Conservation (phyloP, 2,888 invertebrate genomes). For the Pyrrhia umbra region DNA sequence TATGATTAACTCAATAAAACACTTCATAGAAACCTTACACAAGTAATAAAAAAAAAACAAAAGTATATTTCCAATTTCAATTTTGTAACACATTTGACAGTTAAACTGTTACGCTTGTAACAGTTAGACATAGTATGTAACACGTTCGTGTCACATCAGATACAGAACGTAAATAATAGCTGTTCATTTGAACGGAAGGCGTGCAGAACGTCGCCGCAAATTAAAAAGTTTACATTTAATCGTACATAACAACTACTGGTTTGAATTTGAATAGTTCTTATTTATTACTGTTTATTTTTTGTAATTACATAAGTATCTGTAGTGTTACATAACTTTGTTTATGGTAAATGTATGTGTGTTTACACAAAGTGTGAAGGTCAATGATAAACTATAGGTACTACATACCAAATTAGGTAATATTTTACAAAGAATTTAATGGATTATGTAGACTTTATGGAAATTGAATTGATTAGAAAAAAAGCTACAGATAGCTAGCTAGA, state of each 20-base stretch:
- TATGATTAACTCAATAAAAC: not conserved
- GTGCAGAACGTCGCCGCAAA: slow-evolving; percentile 44
- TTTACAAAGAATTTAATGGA: too few relatives aligned
- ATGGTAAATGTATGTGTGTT: not conserved
- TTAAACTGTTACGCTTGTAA: slow-evolving; percentile 29
- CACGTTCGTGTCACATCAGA: slow-evolving; percentile 56
- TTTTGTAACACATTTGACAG: slow-evolving; percentile 15
- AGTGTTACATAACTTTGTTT: not conserved
- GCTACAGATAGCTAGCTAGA: too few relatives aligned
- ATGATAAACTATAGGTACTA: too few relatives aligned
- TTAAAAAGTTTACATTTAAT: slow-evolving; percentile 53
- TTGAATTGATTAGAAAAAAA: too few relatives aligned
- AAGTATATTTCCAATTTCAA: not conserved
- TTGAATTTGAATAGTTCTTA: slow-evolving; percentile 5
- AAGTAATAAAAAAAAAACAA: not conserved
- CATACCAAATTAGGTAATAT: too few relatives aligned
- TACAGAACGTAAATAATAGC: slow-evolving; percentile 56
- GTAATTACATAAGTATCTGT: not conserved
- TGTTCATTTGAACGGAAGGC: slow-evolving; percentile 43
- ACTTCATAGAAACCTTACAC: not conserved
- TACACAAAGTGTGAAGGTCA: too few relatives aligned
- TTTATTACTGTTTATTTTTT: slow-evolving; percentile 17
- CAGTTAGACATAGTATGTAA: slow-evolving; percentile 32
- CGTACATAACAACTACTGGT: slow-evolving; percentile 12
- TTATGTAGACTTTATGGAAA: too few relatives aligned